Evolutionary conservation across 2,113 vertebrate genomes (phyloP).

Genomic region (Struthidea cinerea): DNA sequence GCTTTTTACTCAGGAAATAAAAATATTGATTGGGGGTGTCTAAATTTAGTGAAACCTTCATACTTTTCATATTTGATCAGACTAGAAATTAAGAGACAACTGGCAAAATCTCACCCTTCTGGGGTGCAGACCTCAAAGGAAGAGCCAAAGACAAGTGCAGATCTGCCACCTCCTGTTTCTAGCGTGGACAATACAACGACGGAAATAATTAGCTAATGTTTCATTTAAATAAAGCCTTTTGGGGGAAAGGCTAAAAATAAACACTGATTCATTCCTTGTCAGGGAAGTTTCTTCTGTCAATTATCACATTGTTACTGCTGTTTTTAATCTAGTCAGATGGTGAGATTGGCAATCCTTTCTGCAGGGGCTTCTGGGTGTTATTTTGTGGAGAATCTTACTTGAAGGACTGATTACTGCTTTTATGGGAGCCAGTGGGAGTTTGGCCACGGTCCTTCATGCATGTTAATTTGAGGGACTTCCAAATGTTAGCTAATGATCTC

Average conservation of each 20-base stretch:
- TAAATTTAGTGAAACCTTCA: not conserved
- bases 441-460: constrained; percentile 55
- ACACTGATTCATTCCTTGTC: constrained; percentile 64
- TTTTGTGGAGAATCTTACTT: constrained; percentile 61
- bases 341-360: constrained; percentile 65
- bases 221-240: constrained; percentile 52
- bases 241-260: constrained; percentile 55
- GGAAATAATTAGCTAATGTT: constrained; percentile 59
- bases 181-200: not conserved
- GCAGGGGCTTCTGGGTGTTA: constrained; percentile 63
- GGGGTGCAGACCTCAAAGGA: not conserved
- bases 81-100: not conserved
- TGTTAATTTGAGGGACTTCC: constrained; percentile 66
- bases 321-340: constrained; percentile 69
- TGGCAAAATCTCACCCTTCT: not conserved
- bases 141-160: not conserved
- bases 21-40: not conserved
- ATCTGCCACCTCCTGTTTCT: constrained; percentile 9
- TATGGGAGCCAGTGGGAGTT: constrained; percentile 64
- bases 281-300: constrained; percentile 67
- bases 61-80: not conserved
- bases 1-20: not conserved
- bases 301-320: constrained; percentile 68
- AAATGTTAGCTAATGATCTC: constrained; percentile 65
- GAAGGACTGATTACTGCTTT: constrained; percentile 65